phyloP scores from a whole-genome alignment of 1,140 invertebrate species.

The Drosophila athabasca region DNA sequence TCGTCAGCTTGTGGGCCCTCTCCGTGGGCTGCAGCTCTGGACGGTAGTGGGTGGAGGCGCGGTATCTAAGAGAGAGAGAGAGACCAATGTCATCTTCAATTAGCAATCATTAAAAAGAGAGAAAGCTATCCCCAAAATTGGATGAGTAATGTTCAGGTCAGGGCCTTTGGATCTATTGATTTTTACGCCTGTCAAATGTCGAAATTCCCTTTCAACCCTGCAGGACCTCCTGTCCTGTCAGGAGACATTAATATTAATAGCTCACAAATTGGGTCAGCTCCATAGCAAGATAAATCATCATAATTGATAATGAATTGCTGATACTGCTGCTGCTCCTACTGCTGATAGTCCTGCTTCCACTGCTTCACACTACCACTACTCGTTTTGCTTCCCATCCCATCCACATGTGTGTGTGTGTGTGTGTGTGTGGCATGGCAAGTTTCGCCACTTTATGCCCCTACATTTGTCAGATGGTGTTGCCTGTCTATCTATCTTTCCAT shows the following conservation, averaged over 20 bases:
- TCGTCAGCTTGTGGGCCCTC: constrained; percentile 93
- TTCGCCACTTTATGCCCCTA: constrained; percentile 24
- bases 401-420: no score
- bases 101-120: not conserved
- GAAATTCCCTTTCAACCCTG: constrained; percentile 17
- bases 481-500: constrained; percentile 3
- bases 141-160: not conserved
- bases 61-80: constrained; percentile 86
- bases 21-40: constrained; percentile 96
- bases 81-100: not conserved
- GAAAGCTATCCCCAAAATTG: constrained; percentile 1
- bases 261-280: constrained; percentile 75
- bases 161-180: constrained; percentile 34
- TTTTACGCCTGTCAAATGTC: constrained; percentile 52
- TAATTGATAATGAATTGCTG: constrained; percentile 81
- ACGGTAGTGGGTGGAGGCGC: constrained; percentile 96
- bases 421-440: constrained; percentile 8
- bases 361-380: no score
- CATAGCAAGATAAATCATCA: constrained; percentile 73
- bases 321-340: constrained; percentile 39
- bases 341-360: not conserved
- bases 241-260: constrained; percentile 75
- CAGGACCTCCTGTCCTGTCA: constrained; percentile 15
- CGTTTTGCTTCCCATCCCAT: no score
- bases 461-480: constrained; percentile 40